These are phyloP conservation scores for Batillaria attramentaria DNA, from an alignment of 1,140 invertebrate genomes.

Conservation along the genomic window DNA sequence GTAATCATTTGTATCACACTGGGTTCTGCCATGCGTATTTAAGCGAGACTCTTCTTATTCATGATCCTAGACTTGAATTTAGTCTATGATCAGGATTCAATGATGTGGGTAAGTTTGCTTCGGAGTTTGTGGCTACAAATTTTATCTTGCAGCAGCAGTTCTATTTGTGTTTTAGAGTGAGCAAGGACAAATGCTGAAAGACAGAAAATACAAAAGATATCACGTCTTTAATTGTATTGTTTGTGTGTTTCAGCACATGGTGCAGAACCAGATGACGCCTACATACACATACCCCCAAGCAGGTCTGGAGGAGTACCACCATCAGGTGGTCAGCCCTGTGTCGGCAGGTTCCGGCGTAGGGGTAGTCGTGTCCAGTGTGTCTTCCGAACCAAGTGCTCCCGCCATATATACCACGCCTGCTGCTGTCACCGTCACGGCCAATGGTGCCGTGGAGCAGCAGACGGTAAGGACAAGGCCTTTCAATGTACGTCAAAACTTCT, in stretches of 20 bases:
- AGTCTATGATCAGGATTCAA: too few species aligned
- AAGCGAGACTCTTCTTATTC: too few species aligned
- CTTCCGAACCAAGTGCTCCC: constrained; percentile 37
- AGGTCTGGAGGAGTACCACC: constrained; percentile 60
- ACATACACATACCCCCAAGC: constrained; percentile 84
- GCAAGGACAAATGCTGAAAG: too few species aligned
- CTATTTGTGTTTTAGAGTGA: too few species aligned
- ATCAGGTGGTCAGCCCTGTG: constrained; percentile 56
- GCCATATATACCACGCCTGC: constrained; percentile 62
- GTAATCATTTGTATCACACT: too few species aligned
- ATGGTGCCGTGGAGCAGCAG: constrained; percentile 74
- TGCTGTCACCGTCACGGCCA: constrained; percentile 72
- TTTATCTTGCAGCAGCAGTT: too few species aligned
- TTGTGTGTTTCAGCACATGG: constrained; percentile 86
- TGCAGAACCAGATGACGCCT: constrained; percentile 90
- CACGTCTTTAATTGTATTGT: too few species aligned
- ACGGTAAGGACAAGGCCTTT: constrained; percentile 67
- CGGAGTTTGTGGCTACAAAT: too few species aligned
- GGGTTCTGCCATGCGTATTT: too few species aligned
- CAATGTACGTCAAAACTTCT: constrained; percentile 50
- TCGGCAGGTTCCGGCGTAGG: constrained; percentile 64
- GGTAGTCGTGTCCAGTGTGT: constrained; percentile 39
- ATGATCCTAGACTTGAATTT: too few species aligned
- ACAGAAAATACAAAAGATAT: too few species aligned
- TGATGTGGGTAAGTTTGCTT: too few species aligned